Percentiles rank a stretch among this genome's conserved stretches.
These are phyloP conservation scores for Synodontis membranacea DNA, from an alignment of 2,113 vertebrate genomes.

Conservation along the genomic window DNA sequence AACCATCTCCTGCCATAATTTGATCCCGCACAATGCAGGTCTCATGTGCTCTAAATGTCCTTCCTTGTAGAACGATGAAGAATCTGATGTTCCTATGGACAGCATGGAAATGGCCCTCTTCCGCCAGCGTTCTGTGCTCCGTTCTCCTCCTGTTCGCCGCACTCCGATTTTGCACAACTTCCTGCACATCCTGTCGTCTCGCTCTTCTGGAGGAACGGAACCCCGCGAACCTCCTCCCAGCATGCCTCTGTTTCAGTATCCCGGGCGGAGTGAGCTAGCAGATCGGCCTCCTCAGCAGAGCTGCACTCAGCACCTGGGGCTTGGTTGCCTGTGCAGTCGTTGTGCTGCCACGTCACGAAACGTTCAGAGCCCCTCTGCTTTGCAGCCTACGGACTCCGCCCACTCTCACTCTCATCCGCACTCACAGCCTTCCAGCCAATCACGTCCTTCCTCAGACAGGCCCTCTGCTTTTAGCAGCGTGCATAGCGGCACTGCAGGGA, in stretches of 20 bases:
- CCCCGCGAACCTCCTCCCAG: constrained; percentile 77
- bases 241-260: constrained; percentile 82
- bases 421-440: constrained; percentile 67
- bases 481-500: constrained; percentile 85
- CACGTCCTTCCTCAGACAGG: constrained; percentile 71
- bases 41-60: background rate
- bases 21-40: background rate
- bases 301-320: constrained; percentile 95
- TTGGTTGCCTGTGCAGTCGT: constrained; percentile 92
- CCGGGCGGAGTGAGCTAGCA: constrained; percentile 76
- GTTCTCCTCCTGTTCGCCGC: constrained; percentile 92
- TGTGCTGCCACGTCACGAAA: constrained; percentile 85
- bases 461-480: constrained; percentile 96
- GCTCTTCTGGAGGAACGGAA: constrained; percentile 85
- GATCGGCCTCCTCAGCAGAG: constrained; percentile 85
- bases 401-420: constrained; percentile 63
- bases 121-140: constrained; percentile 91
- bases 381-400: constrained; percentile 68
- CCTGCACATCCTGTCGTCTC: constrained; percentile 96
- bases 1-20: background rate
- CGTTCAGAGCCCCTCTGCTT: constrained; percentile 75
- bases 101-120: constrained; percentile 93
- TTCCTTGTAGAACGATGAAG: constrained; percentile 85
- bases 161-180: constrained; percentile 99
- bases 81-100: constrained; percentile 94